Conservation (phyloP, 2,888 invertebrate species). For the Leptura quadrifasciata region DNA sequence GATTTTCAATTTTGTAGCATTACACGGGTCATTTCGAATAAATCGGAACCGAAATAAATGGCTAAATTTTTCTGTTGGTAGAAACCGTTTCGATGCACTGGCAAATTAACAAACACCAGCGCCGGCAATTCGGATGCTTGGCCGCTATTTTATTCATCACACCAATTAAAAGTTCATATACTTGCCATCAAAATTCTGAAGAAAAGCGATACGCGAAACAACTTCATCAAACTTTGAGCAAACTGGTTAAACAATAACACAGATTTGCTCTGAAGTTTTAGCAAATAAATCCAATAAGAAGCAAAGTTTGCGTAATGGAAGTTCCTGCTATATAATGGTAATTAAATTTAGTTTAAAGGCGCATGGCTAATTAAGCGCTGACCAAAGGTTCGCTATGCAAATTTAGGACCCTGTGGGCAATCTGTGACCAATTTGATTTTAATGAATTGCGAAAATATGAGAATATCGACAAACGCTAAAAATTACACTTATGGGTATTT, state of each 20-base stretch:
- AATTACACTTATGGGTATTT: no score
- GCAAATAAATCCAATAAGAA: conserved; percentile 35
- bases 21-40: no score
- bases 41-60: no score
- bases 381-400: conserved; percentile 11
- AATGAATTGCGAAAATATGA: no score
- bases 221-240: conserved; percentile 1
- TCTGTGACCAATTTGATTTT: no score
- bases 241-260: conserved; percentile 32
- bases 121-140: neutral
- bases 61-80: no score
- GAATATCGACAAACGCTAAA: no score
- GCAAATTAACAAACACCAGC: neutral
- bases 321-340: conserved; percentile 32
- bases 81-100: neutral
- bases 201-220: conserved; percentile 4
- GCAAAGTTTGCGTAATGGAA: conserved; percentile 22
- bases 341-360: conserved; percentile 31
- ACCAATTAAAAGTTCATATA: neutral
- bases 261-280: conserved; percentile 24
- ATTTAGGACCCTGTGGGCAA: neutral
- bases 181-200: neutral
- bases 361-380: conserved; percentile 26
- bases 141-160: neutral
- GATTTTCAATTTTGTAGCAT: no score